Percentiles rank a stretch among this genome's conserved stretches.
These are phyloP conservation scores for Sarcophaga carnaria DNA, from an alignment of 2,888 invertebrate species.

Conservation along the genomic window DNA sequence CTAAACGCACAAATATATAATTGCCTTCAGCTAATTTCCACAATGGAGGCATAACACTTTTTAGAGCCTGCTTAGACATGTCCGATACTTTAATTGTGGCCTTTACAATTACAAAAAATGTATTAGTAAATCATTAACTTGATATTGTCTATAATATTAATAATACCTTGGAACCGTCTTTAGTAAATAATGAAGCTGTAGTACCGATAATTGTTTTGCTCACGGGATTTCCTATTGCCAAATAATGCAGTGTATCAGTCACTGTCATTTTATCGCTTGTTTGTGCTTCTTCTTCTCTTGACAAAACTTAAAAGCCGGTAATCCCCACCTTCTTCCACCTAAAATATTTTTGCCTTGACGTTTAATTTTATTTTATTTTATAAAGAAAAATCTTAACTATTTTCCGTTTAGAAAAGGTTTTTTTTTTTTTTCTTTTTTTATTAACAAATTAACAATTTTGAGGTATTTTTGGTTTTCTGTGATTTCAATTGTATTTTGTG, in stretches of 20 bases:
- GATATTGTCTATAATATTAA: background rate
- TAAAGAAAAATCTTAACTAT: too few species aligned
- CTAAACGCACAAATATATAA: slow-evolving; percentile 84
- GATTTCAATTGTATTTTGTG: too few species aligned
- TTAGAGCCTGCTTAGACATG: slow-evolving; percentile 36
- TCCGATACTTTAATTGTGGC: slow-evolving; percentile 36
- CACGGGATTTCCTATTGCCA: slow-evolving; percentile 74
- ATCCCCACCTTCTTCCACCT: background rate
- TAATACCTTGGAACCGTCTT: slow-evolving; percentile 39
- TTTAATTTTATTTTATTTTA: background rate
- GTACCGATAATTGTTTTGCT: slow-evolving; percentile 73
- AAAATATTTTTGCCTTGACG: background rate
- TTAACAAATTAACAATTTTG: background rate
- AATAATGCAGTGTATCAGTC: slow-evolving; percentile 73
- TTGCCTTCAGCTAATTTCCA: slow-evolving; percentile 74
- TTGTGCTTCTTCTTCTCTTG: slow-evolving; percentile 11
- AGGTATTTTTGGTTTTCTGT: background rate
- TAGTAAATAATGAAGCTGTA: slow-evolving; percentile 67
- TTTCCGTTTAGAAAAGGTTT: too few species aligned
- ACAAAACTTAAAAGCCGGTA: slow-evolving; percentile 9
- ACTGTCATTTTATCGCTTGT: slow-evolving; percentile 70
- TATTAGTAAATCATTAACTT: background rate
- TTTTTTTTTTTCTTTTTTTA: too few species aligned
- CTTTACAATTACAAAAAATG: background rate
- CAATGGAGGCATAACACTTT: slow-evolving; percentile 70